Percentiles rank a stretch among this genome's conserved stretches.
These are phyloP conservation scores for Eubasilissa splendida DNA, from an alignment of 2,888 invertebrate species.

Conservation along the genomic window DNA sequence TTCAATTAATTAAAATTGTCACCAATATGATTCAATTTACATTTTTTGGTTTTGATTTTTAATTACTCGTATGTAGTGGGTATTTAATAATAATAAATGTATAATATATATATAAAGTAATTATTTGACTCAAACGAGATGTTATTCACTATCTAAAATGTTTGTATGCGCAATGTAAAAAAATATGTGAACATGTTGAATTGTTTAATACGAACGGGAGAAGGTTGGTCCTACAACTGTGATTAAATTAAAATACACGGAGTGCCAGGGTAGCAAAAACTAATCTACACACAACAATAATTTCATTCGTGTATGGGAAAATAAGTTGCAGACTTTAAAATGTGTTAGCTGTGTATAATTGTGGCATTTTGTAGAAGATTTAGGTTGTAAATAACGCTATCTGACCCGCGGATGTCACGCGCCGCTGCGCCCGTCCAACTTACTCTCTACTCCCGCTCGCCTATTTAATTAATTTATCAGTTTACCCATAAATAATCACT, in stretches of 20 bases:
- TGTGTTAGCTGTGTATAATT: background rate
- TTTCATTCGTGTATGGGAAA: conserved; percentile 1
- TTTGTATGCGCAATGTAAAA: too few species aligned
- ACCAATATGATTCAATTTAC: too few species aligned
- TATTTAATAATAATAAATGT: too few species aligned
- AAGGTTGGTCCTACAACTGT: background rate
- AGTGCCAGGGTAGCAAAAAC: background rate
- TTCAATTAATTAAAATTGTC: too few species aligned
- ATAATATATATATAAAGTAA: too few species aligned
- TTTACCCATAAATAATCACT: conserved; percentile 36
- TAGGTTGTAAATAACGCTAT: conserved; percentile 41
- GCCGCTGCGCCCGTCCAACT: background rate
- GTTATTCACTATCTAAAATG: too few species aligned
- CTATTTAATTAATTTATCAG: conserved; percentile 41
- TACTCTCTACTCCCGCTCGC: background rate
- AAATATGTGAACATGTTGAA: too few species aligned
- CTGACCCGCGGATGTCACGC: conserved; percentile 27
- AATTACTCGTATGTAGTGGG: too few species aligned
- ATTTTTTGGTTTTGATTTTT: too few species aligned
- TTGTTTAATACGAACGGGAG: too few species aligned
- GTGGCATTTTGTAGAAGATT: conserved; percentile 7
- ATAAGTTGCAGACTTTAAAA: conserved; percentile 1
- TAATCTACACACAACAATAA: conserved; percentile 10
- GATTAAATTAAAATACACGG: conserved; percentile 6
- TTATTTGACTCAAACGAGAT: too few species aligned